phyloP scores from a whole-genome alignment of 2,113 vertebrate species.

The Hemiscyllium ocellatum region DNA sequence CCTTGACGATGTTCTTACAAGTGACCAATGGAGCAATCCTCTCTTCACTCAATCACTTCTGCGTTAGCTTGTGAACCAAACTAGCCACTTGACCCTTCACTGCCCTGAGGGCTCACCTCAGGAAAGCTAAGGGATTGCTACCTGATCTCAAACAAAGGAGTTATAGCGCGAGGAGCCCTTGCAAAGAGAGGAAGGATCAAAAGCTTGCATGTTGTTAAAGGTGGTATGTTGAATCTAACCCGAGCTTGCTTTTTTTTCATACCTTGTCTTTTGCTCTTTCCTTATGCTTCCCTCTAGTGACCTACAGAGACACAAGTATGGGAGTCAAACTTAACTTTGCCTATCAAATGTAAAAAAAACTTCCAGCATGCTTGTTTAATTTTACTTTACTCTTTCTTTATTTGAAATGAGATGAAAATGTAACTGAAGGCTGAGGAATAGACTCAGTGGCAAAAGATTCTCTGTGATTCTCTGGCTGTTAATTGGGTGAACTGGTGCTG shows the following conservation, averaged over 20 bases:
- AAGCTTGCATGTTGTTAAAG: not conserved
- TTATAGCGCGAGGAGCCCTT: not conserved
- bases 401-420: conserved; percentile 60
- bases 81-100: no score
- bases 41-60: not conserved
- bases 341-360: conserved; percentile 97
- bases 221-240: conserved; percentile 57
- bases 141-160: not conserved
- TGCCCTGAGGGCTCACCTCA: not conserved
- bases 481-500: not conserved
- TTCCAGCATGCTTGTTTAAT: conserved; percentile 12
- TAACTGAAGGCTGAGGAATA: conserved; percentile 88
- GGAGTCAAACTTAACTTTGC: conserved; percentile 99
- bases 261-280: conserved; percentile 78
- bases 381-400: not conserved
- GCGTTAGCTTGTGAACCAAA: not conserved
- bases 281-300: conserved; percentile 97
- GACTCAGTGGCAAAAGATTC: conserved; percentile 97
- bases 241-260: conserved; percentile 75
- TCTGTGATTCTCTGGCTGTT: conserved; percentile 51
- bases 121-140: not conserved
- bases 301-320: conserved; percentile 99
- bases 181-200: not conserved
- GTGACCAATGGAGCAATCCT: not conserved
- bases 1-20: no score